These are phyloP conservation scores for Onychostruthus taczanowskii DNA, from an alignment of 2,113 vertebrate species.

Conservation along the genomic window DNA sequence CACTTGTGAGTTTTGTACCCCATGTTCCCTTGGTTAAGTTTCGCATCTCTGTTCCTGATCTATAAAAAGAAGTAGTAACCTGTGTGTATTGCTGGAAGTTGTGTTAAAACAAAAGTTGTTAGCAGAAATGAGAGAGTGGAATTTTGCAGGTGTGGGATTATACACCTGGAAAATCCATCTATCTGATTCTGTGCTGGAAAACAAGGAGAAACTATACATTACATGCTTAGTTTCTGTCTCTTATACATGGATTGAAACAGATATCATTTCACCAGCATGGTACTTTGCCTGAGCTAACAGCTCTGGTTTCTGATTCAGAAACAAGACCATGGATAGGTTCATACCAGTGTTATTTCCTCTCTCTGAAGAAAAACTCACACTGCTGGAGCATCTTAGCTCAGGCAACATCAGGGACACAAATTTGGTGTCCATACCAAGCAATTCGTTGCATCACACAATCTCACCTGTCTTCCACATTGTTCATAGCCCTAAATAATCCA, in stretches of 20 bases:
- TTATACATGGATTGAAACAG: background rate
- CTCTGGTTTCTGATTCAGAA: background rate
- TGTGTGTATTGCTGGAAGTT: background rate
- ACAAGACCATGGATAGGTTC: background rate
- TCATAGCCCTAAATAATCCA: background rate
- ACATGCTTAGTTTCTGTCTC: background rate
- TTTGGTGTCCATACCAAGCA: background rate
- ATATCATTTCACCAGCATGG: background rate
- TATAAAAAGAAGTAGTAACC: background rate
- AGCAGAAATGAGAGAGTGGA: background rate
- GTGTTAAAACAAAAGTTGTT: background rate
- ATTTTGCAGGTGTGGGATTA: background rate
- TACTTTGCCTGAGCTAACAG: background rate
- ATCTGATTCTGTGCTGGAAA: background rate
- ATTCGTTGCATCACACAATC: rapidly evolving
- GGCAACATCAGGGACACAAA: background rate
- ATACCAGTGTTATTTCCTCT: background rate
- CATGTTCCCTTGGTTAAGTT: background rate
- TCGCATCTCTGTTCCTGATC: background rate
- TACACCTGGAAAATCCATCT: rapidly evolving
- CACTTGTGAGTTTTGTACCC: background rate
- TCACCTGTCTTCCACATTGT: background rate
- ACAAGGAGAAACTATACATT: background rate
- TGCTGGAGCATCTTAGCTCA: background rate
- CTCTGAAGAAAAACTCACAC: background rate